Conservation (phyloP, 2,888 invertebrate species). For the Drosophila parthenogenetica region DNA sequence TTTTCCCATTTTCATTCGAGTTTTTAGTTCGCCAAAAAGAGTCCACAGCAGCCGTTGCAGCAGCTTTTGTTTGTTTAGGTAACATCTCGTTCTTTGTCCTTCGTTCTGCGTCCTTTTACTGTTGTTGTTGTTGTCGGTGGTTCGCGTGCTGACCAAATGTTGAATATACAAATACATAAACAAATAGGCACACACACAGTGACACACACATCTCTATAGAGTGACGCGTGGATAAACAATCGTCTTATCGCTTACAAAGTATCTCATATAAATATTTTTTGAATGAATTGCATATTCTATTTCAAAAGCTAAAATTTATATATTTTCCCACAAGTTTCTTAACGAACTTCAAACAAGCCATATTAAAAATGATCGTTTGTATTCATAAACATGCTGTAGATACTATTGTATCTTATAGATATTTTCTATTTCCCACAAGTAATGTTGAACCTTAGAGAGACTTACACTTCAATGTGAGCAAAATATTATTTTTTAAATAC, state of each 20-base stretch:
- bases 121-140: conserved; percentile 15
- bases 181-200: background rate
- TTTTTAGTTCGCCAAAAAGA: conserved; percentile 3
- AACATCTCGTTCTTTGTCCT: conserved; percentile 14
- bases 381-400: too few relatives aligned
- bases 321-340: too few relatives aligned
- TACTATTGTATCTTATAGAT: background rate
- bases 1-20: conserved; percentile 14
- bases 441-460: too few relatives aligned
- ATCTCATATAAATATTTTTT: background rate
- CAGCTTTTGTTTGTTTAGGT: conserved; percentile 67
- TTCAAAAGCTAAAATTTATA: background rate
- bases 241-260: background rate
- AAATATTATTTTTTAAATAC: too few relatives aligned
- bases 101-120: background rate
- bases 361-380: too few relatives aligned
- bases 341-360: too few relatives aligned
- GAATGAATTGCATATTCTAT: conserved; percentile 1
- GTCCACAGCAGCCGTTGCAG: conserved; percentile 38
- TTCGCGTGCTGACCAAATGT: conserved; percentile 49
- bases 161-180: conserved; percentile 24
- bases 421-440: too few relatives aligned
- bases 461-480: too few relatives aligned
- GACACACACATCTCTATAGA: background rate
- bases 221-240: conserved; percentile 36